Evolutionary conservation across 1,140 invertebrate genomes (phyloP).

Genomic region (Drosophila rufa): DNA sequence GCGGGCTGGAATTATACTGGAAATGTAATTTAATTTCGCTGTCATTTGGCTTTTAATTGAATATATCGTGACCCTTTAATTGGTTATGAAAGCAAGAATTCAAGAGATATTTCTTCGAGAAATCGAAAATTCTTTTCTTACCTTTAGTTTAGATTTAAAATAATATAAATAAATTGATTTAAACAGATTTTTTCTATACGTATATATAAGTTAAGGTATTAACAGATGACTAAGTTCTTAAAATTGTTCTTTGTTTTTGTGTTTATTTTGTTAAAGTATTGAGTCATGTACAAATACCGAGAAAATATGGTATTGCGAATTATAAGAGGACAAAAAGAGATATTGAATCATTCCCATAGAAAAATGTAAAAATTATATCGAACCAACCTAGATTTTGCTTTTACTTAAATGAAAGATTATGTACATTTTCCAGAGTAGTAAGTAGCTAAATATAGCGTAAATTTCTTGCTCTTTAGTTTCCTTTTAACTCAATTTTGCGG

Average conservation of each 20-base stretch:
- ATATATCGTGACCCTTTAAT: conserved; percentile 35
- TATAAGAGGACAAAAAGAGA: neutral
- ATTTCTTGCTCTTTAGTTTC: neutral
- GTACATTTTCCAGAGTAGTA: neutral
- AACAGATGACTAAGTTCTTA: neutral
- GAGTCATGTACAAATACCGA: neutral
- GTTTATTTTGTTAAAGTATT: neutral
- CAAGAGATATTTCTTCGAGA: neutral
- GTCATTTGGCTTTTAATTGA: neutral
- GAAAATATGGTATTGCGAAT: neutral
- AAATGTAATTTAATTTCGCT: neutral
- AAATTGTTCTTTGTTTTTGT: neutral
- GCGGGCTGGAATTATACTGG: conserved; percentile 28
- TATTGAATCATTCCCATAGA: neutral
- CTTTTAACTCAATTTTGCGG: neutral
- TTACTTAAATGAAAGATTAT: neutral
- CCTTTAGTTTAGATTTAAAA: neutral
- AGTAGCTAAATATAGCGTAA: neutral
- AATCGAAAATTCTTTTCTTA: too few relatives aligned
- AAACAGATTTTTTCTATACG: neutral
- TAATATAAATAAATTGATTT: neutral
- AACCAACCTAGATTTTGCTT: too few relatives aligned
- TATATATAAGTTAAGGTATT: neutral
- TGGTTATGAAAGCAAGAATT: conserved; percentile 1
- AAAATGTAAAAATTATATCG: neutral